Evolutionary conservation across 2,888 invertebrate species (phyloP).

Genomic region (Dasysyrphus tricinctus): DNA sequence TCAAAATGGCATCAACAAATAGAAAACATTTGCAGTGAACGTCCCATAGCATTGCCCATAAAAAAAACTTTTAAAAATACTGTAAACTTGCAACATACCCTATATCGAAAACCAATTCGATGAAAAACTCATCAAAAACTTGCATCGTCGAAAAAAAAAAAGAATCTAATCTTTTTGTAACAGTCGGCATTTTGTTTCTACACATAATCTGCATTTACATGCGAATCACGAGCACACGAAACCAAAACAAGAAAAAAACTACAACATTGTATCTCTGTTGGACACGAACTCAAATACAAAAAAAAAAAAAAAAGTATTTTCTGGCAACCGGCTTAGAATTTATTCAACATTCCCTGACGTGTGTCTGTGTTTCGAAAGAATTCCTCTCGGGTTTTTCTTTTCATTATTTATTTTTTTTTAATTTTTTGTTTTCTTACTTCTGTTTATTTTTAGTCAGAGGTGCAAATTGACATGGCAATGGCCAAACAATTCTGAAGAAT

Average conservation of each 20-base stretch:
- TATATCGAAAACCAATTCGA: constrained; percentile 3
- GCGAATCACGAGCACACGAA: constrained; percentile 47
- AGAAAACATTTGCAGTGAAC: too few relatives aligned
- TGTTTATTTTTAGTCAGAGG: constrained; percentile 53
- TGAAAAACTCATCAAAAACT: background rate
- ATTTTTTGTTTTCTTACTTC: constrained; percentile 4
- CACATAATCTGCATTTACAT: constrained; percentile 52
- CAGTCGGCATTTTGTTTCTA: constrained; percentile 46
- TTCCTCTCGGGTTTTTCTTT: constrained; percentile 22
- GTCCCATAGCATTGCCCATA: too few relatives aligned
- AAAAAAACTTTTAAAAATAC: background rate
- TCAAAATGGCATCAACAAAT: too few relatives aligned
- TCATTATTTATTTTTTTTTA: constrained; percentile 22
- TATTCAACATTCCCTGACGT: constrained; percentile 61
- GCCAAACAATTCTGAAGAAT: constrained; percentile 38
- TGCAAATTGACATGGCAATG: constrained; percentile 64
- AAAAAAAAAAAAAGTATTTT: constrained; percentile 22
- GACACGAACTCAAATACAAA: constrained; percentile 39
- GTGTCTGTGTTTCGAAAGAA: constrained; percentile 42
- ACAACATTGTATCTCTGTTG: constrained; percentile 28
- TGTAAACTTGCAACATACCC: background rate
- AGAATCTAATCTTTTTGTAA: constrained; percentile 43
- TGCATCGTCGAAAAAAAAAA: background rate
- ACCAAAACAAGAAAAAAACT: constrained; percentile 11
- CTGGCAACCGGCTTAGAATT: constrained; percentile 52